phyloP scores from a whole-genome alignment of 2,888 invertebrate genomes.

The Seira sanloemensis region DNA sequence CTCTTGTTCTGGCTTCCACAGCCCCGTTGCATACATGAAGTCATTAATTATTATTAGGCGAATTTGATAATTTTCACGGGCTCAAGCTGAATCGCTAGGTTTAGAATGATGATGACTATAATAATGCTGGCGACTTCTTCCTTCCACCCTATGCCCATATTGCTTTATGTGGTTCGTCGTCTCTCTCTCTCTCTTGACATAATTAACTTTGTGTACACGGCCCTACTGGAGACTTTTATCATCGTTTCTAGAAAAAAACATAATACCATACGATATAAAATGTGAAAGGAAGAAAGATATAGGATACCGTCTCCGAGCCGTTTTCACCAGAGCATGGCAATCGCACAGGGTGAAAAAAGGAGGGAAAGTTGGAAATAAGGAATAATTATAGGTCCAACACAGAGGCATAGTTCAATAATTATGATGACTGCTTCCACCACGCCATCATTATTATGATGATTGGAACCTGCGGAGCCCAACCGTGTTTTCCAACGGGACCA shows the following conservation, averaged over 20 bases:
- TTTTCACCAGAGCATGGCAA: constrained; percentile 25
- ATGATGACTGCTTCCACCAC: constrained; percentile 36
- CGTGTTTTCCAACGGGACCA: not conserved
- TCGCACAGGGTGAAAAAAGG: constrained; percentile 1
- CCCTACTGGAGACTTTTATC: constrained; percentile 25
- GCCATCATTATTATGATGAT: constrained; percentile 19
- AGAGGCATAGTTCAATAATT: constrained; percentile 40
- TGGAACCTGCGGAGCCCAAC: constrained; percentile 7
- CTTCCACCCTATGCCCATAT: constrained; percentile 29
- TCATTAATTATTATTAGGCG: constrained; percentile 68
- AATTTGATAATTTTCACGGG: constrained; percentile 64
- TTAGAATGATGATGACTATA: constrained; percentile 41
- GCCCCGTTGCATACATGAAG: constrained; percentile 43
- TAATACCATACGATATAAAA: not conserved
- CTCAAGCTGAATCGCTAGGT: constrained; percentile 50
- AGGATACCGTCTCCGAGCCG: constrained; percentile 23
- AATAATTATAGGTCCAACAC: constrained; percentile 63
- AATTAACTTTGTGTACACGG: constrained; percentile 28
- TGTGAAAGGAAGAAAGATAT: constrained; percentile 20
- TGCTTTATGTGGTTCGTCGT: constrained; percentile 23
- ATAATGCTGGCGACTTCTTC: constrained; percentile 33
- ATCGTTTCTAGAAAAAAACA: not conserved
- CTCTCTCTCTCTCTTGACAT: constrained; percentile 31
- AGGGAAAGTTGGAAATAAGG: constrained; percentile 53
- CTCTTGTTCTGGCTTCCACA: not conserved